These are phyloP conservation scores for Narcine bancroftii DNA, from an alignment of 2,113 vertebrate species.

Conservation along the genomic window DNA sequence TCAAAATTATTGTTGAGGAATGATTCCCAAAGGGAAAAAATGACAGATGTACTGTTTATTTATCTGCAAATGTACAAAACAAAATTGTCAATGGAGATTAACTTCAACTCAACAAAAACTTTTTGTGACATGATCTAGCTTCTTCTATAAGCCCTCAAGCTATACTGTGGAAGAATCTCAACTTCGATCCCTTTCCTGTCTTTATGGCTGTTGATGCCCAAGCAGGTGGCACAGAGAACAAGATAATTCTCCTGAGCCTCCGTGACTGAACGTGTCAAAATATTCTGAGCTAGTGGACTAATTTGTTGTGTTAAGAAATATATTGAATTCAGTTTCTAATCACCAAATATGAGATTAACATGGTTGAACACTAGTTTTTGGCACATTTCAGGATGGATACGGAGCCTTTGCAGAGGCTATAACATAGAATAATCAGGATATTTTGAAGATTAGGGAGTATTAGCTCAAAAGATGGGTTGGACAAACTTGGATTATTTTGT, in stretches of 20 bases:
- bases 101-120: background rate
- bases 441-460: too few relatives aligned
- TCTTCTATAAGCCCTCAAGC: background rate
- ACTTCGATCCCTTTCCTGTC: background rate
- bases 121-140: background rate
- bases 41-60: too few relatives aligned
- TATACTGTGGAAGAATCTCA: background rate
- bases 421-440: too few relatives aligned
- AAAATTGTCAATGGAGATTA: background rate
- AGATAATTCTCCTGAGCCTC: background rate
- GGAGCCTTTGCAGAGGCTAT: too few relatives aligned
- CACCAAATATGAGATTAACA: too few relatives aligned
- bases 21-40: background rate
- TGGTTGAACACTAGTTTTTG: too few relatives aligned
- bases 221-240: too few relatives aligned
- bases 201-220: too few relatives aligned
- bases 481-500: too few relatives aligned
- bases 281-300: background rate
- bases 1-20: background rate
- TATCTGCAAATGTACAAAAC: background rate
- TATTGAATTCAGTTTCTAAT: background rate
- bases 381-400: too few relatives aligned
- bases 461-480: too few relatives aligned
- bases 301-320: background rate
- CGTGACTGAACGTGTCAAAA: background rate